Conservation (phyloP, 2,888 invertebrate genomes). For the Dioctria linearis region DNA sequence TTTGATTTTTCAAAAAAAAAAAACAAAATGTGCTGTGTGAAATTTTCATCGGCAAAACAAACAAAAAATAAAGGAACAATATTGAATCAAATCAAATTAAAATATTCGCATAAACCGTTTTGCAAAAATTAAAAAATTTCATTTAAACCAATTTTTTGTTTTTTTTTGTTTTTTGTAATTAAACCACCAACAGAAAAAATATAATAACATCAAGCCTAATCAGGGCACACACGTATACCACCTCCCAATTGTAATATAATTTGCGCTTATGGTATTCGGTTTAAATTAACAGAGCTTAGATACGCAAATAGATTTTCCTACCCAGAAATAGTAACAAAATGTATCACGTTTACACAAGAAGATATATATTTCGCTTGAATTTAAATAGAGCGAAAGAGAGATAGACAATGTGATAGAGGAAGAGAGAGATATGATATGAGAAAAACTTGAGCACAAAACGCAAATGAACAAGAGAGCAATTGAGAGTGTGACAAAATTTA, state of each 20-base stretch:
- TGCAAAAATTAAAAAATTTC: conserved; percentile 10
- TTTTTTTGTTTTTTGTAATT: too few relatives aligned
- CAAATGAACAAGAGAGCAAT: background rate
- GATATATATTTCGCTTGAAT: conserved; percentile 3
- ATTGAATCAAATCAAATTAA: background rate
- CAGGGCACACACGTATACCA: conserved; percentile 47
- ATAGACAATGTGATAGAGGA: background rate
- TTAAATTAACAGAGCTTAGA: conserved; percentile 55
- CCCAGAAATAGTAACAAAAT: conserved; percentile 60
- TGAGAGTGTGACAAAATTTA: conserved; percentile 48
- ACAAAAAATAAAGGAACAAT: background rate
- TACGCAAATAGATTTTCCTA: conserved; percentile 60
- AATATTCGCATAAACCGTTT: too few relatives aligned
- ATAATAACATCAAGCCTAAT: conserved; percentile 51
- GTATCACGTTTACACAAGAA: conserved; percentile 56
- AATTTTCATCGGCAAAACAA: background rate
- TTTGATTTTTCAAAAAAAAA: background rate
- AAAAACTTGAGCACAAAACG: background rate
- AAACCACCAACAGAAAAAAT: background rate
- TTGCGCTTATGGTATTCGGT: conserved; percentile 29
- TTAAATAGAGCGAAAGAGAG: background rate
- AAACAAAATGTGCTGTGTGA: background rate
- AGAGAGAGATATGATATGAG: background rate
- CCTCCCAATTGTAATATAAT: background rate
- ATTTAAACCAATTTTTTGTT: background rate